Base-by-base conservation (phyloP, 2,797 vertebrate genomes). In the Clarias pachynema region DNA sequence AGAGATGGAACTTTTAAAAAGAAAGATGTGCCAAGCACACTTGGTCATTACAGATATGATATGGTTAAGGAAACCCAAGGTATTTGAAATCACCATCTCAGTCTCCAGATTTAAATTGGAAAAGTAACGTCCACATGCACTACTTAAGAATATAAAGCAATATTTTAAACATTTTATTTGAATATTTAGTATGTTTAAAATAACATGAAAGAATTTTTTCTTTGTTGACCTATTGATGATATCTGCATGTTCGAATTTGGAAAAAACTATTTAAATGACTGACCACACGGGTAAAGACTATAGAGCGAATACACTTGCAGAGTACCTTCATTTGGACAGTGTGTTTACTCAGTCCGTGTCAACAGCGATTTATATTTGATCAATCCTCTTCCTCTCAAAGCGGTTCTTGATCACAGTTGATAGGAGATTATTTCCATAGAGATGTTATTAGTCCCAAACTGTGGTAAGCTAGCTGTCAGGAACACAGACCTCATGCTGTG, bases 401-500 rank as follows among this genome's bases (percentile, higher is more conserved):
- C 12, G 34, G 14, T n/a, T 37, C 60, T 20, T 44, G 37, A 79
- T 49, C 5, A 1, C 60, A 49, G 20, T 20, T 79, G n/a, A 26
- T 20, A 16, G 8, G 60, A 65, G 82, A 79, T 81, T 65, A 84
- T 63, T 15, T 79, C 6, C 24, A 37, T 24, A 14, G 56, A 34
- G 56, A 78, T 37, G 56, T 9, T 62, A 10, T 79, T 79, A 40
- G 34, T 79, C 59, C 59, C 14, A 26, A 79, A 24, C 24, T 7
- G 34, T 44, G 59, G 59, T 63, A 37, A 63, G 77, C 20, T 69
- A 77, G 53, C 77, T 82, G 83, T 88, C 77, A 59, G 16, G 65
- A 63, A 66, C 82, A 73, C 75, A 74, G 57, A 82, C 65, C 72
- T 82, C 62, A 60, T 18, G 20, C 49, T 75, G 59, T 79, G 60